phyloP scores from a whole-genome alignment of 1,140 invertebrate genomes.

The Drosophila takahashii region DNA sequence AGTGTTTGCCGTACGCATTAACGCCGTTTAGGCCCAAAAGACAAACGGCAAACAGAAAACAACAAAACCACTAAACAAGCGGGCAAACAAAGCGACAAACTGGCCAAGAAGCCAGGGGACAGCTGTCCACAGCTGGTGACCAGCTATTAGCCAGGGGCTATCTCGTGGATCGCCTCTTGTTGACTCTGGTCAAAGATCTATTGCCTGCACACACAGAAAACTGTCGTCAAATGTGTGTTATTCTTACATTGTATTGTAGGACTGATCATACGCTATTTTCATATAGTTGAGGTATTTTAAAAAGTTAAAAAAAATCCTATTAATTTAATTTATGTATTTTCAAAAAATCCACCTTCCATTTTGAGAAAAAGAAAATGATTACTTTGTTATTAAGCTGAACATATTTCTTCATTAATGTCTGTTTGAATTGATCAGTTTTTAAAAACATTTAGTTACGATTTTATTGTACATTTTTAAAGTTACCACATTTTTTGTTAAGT shows the following conservation, averaged over 20 bases:
- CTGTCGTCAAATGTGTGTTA: not conserved
- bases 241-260: not conserved
- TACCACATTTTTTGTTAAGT: too few relatives aligned
- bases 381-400: too few relatives aligned
- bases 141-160: conserved; percentile 50
- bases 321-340: too few relatives aligned
- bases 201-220: conserved; percentile 16
- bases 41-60: conserved; percentile 47
- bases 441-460: too few relatives aligned
- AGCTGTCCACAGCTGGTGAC: conserved; percentile 53
- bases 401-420: too few relatives aligned
- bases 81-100: conserved; percentile 47
- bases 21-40: conserved; percentile 58
- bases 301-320: not conserved
- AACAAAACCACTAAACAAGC: conserved; percentile 13
- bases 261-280: not conserved
- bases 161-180: conserved; percentile 34
- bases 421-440: too few relatives aligned
- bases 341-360: too few relatives aligned
- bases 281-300: not conserved
- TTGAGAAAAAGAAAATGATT: too few relatives aligned
- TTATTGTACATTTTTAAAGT: too few relatives aligned
- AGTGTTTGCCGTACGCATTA: conserved; percentile 68
- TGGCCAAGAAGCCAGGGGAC: conserved; percentile 41
- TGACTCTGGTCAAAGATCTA: conserved; percentile 39